phyloP scores from a whole-genome alignment of 1,140 invertebrate species.

The Phortica variegata region DNA sequence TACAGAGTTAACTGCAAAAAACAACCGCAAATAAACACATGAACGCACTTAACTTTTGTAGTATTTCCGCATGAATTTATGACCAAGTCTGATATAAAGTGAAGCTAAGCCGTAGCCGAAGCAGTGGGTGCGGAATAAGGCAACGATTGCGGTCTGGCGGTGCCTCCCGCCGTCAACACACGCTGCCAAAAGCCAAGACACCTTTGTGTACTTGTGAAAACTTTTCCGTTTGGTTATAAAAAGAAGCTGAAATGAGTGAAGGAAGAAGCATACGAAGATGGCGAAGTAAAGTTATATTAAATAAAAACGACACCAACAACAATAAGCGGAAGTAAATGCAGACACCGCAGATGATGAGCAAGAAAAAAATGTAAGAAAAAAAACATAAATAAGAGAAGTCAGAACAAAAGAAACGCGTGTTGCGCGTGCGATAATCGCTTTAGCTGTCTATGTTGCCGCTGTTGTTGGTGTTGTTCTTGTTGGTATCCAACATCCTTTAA shows the following conservation, averaged over 20 bases:
- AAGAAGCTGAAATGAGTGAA: background rate
- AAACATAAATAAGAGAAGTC: slow-evolving; percentile 4
- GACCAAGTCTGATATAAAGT: slow-evolving; percentile 1
- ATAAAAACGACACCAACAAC: too few species aligned
- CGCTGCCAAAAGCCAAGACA: too few species aligned
- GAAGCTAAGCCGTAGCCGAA: too few species aligned
- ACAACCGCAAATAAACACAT: background rate
- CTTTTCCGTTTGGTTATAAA: too few species aligned
- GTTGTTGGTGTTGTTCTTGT: slow-evolving; percentile 23
- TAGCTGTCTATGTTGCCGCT: slow-evolving; percentile 11
- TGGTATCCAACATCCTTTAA: too few species aligned
- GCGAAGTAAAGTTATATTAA: too few species aligned
- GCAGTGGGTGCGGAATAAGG: too few species aligned
- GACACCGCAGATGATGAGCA: too few species aligned
- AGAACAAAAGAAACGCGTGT: slow-evolving; percentile 12
- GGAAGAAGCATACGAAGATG: background rate
- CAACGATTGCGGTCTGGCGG: too few species aligned
- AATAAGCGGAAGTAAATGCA: too few species aligned
- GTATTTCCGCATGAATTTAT: slow-evolving; percentile 22
- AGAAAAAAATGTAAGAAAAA: background rate
- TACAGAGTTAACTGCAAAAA: too few species aligned
- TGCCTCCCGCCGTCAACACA: too few species aligned
- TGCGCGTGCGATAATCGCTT: slow-evolving; percentile 22
- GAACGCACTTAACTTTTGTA: slow-evolving; percentile 11
- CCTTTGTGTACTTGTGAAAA: background rate